Evolutionary conservation across 2,888 invertebrate species (phyloP).

Genomic region (Diploptera punctata): DNA sequence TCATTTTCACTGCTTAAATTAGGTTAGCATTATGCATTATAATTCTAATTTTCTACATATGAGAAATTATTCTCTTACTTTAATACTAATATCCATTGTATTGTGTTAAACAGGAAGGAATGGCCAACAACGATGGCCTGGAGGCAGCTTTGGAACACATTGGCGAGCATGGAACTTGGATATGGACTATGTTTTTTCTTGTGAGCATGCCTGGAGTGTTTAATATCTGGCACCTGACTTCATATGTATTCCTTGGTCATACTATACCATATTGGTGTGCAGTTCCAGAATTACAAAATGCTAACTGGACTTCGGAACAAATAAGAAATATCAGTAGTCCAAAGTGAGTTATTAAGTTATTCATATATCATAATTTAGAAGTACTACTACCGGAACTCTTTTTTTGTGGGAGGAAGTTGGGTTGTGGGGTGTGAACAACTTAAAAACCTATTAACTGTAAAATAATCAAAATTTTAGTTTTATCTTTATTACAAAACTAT

Average conservation of each 20-base stretch:
- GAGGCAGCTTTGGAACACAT: constrained; percentile 37
- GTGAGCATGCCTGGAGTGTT: constrained; percentile 50
- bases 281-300: constrained; percentile 53
- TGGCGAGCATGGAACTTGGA: constrained; percentile 15
- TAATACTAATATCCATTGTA: no score
- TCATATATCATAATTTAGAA: no score
- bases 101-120: not conserved
- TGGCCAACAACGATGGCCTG: constrained; percentile 37
- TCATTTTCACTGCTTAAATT: no score
- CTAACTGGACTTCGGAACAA: constrained; percentile 59
- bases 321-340: constrained; percentile 54
- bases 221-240: constrained; percentile 63
- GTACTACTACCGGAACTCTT: no score
- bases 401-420: no score
- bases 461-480: no score
- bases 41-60: no score
- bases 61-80: no score
- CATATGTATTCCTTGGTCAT: constrained; percentile 61
- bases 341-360: constrained; percentile 43
- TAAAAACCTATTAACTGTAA: no score
- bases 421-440: no score
- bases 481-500: no score
- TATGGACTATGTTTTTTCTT: constrained; percentile 43
- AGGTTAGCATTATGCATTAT: no score
- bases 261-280: constrained; percentile 59